phyloP scores from a whole-genome alignment of 2,888 invertebrate species.

The Busseola fusca region DNA sequence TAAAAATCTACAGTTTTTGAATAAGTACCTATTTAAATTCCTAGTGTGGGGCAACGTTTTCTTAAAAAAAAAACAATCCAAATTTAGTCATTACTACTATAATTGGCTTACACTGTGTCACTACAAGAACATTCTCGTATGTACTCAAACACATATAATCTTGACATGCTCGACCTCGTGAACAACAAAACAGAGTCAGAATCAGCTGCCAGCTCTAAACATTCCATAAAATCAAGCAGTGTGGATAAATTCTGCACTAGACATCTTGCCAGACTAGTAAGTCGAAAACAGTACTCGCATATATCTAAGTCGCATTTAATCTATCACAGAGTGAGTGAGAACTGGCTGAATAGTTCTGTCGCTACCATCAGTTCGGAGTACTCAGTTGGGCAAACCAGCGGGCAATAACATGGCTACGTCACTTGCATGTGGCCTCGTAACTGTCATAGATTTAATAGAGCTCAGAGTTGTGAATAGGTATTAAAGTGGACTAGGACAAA shows the following conservation, averaged over 20 bases:
- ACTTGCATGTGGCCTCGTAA: slow-evolving; percentile 64
- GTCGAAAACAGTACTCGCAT: slow-evolving; percentile 56
- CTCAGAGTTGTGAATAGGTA: slow-evolving; percentile 47
- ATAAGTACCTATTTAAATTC: not conserved
- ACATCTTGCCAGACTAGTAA: slow-evolving; percentile 49
- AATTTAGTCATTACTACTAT: not conserved
- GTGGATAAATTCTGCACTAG: slow-evolving; percentile 42
- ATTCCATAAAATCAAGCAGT: slow-evolving; percentile 42
- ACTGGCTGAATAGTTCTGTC: slow-evolving; percentile 62
- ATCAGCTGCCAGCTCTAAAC: slow-evolving; percentile 11
- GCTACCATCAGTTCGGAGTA: slow-evolving; percentile 62
- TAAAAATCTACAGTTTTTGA: not conserved
- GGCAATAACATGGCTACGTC: slow-evolving; percentile 72
- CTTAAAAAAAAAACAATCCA: not conserved
- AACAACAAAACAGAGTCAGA: slow-evolving; percentile 1
- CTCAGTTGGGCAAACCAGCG: slow-evolving; percentile 69
- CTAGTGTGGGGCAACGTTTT: too few species aligned
- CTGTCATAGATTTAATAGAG: slow-evolving; percentile 29
- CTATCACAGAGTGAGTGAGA: slow-evolving; percentile 62
- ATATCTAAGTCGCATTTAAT: slow-evolving; percentile 62
- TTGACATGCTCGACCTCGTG: not conserved
- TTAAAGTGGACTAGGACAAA: not conserved
- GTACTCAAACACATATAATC: not conserved
- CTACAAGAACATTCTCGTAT: not conserved
- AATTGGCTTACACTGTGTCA: not conserved